phyloP scores from a whole-genome alignment of 2,797 vertebrate species.

The Onychomys leucogaster region DNA sequence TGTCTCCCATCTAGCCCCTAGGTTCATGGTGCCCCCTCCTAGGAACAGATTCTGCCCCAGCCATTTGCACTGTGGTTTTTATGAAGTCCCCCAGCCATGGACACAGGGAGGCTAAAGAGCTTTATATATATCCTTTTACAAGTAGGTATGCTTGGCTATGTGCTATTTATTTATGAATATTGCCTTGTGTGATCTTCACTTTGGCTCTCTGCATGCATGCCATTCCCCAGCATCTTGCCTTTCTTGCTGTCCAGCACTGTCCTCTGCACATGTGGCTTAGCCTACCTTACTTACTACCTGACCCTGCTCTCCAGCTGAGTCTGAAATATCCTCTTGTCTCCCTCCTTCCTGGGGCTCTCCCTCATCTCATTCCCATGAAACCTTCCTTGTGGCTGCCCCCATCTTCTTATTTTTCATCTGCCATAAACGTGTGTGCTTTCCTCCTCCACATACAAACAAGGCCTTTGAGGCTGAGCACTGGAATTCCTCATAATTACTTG shows the following conservation, averaged over 20 bases:
- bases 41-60: background rate
- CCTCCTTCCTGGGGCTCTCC: background rate
- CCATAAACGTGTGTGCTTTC: background rate
- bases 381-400: background rate
- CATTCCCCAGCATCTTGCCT: background rate
- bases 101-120: background rate
- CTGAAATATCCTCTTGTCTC: background rate
- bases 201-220: accelerated
- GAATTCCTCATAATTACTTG: background rate
- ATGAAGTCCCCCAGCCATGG: background rate
- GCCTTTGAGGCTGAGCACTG: background rate
- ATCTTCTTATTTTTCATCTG: background rate
- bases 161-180: background rate
- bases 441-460: background rate
- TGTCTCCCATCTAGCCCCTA: background rate
- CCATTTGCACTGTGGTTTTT: background rate
- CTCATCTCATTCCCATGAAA: background rate
- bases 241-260: background rate
- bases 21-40: background rate
- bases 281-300: too few relatives aligned
- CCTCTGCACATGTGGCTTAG: background rate
- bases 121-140: background rate
- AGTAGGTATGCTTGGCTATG: background rate
- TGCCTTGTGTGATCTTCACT: background rate
- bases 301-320: background rate